Conservation (phyloP, 2,888 invertebrate species). For the Oxyscelio sp. region DNA sequence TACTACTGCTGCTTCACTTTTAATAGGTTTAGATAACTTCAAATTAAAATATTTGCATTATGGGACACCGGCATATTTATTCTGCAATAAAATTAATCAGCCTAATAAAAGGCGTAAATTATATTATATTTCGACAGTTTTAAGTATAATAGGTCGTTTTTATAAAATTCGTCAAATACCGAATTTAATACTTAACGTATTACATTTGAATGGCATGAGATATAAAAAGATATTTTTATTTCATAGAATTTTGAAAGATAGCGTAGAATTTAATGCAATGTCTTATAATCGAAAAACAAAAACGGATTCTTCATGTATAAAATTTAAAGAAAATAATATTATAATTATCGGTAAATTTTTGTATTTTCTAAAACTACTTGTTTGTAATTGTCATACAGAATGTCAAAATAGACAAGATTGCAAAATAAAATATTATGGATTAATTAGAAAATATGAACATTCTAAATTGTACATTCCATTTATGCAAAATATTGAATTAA, state of each 20-base stretch:
- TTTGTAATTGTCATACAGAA: not conserved
- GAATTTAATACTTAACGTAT: not conserved
- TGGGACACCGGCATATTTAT: not conserved
- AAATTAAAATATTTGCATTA: not conserved
- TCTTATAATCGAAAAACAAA: slow-evolving; percentile 5
- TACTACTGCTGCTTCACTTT: not conserved
- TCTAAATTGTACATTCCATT: not conserved
- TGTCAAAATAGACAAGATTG: not conserved
- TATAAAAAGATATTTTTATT: not conserved
- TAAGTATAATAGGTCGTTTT: not conserved
- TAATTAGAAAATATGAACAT: not conserved
- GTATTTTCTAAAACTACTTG: not conserved
- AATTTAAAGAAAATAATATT: not conserved
- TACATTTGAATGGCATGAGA: not conserved
- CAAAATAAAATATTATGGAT: slow-evolving; percentile 7
- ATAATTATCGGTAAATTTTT: not conserved
- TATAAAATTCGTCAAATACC: not conserved
- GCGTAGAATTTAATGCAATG: slow-evolving; percentile 3
- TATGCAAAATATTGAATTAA: not conserved
- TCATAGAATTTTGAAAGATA: slow-evolving; percentile 1
- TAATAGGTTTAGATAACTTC: slow-evolving; percentile 5
- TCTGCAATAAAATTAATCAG: not conserved
- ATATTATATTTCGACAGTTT: not conserved
- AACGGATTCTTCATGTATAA: slow-evolving; percentile 11
- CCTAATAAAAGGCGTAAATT: not conserved